A percentile compares a stretch with the other conserved stretches of the same genome.
These are phyloP conservation scores for Drosophila imparisetae DNA, from an alignment of 2,888 invertebrate species.

Conservation along the genomic window DNA sequence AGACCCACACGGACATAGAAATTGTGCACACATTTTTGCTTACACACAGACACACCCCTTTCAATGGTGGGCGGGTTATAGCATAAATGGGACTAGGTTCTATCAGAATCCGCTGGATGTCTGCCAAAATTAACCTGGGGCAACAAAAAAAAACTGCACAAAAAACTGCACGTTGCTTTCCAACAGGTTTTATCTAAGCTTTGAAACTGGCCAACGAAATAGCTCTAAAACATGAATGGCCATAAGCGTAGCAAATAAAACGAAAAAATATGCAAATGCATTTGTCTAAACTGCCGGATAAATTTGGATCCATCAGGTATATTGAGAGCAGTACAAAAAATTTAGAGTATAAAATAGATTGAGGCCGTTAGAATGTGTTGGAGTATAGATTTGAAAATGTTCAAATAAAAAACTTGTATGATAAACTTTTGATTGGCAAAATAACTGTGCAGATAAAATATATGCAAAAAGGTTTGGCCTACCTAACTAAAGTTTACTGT, in stretches of 20 bases:
- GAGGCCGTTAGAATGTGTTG: not conserved
- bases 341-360: not conserved
- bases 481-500: not conserved
- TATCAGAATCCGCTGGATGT: constrained; percentile 30
- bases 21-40: constrained; percentile 44
- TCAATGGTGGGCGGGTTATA: not conserved
- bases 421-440: not conserved
- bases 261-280: constrained; percentile 60
- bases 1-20: constrained; percentile 31
- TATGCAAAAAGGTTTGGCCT: not conserved
- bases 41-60: constrained; percentile 11
- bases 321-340: constrained; percentile 25
- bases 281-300: constrained; percentile 25
- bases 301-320: constrained; percentile 46
- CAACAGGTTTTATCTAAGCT: constrained; percentile 57
- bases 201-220: constrained; percentile 47
- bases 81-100: constrained; percentile 3
- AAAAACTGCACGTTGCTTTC: constrained; percentile 43
- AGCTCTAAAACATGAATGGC: constrained; percentile 26
- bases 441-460: not conserved
- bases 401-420: not conserved
- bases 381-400: not conserved
- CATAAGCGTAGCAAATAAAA: constrained; percentile 16
- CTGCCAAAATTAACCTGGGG: constrained; percentile 32
- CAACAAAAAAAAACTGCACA: constrained; percentile 1